phyloP scores from a whole-genome alignment of 1,140 invertebrate species.

The Myzus persicae region DNA sequence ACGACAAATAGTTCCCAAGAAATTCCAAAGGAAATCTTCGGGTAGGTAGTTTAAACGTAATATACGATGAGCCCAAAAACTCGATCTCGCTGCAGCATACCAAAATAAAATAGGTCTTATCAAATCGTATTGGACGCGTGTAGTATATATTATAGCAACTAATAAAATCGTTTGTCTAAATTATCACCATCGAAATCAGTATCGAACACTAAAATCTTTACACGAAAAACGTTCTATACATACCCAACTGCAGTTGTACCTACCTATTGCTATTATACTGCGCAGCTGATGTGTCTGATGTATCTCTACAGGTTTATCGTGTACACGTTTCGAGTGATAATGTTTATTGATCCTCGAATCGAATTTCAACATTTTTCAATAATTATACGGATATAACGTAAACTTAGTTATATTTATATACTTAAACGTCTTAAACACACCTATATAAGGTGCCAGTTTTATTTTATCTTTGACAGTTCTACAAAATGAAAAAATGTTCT shows the following conservation, averaged over 20 bases:
- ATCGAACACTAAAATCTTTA: not conserved
- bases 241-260: not conserved
- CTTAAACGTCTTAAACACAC: too few species aligned
- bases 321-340: not conserved
- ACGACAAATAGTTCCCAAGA: constrained; percentile 39
- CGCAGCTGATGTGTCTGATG: not conserved
- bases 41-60: not conserved
- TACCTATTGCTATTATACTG: not conserved
- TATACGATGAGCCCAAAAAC: not conserved
- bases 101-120: not conserved
- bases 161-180: constrained; percentile 20
- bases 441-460: not conserved
- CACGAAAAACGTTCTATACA: not conserved
- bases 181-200: not conserved
- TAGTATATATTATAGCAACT: not conserved
- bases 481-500: too few species aligned
- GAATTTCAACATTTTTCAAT: constrained; percentile 8
- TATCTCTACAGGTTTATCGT: not conserved
- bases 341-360: not conserved
- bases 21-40: constrained; percentile 19
- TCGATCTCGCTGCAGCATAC: not conserved
- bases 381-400: not conserved
- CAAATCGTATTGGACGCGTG: not conserved
- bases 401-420: not conserved
- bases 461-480: not conserved